Percentiles rank a stretch among this genome's conserved stretches.
Conservation (phyloP, 2,797 vertebrate genomes). For the Hirundo rustica region DNA sequence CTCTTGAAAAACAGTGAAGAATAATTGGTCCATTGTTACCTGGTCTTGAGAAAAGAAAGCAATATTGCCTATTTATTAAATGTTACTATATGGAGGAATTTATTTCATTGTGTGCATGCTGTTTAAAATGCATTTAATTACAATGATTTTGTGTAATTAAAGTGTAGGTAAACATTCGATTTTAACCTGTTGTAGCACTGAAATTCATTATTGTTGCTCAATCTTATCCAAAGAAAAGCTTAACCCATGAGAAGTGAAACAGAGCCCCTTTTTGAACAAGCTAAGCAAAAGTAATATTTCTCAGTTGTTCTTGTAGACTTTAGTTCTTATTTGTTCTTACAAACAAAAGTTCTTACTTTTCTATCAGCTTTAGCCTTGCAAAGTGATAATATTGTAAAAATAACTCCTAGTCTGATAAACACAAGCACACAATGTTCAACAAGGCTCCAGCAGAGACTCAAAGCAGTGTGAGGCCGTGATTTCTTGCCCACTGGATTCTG, state of each 20-base stretch:
- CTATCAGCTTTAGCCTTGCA: not conserved
- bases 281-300: not conserved
- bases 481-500: not conserved
- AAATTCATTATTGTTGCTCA: not conserved
- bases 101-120: not conserved
- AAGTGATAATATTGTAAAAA: not conserved
- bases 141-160: not conserved
- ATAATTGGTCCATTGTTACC: slow-evolving; percentile 15
- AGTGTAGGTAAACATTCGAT: not conserved
- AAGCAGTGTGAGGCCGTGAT: not conserved
- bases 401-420: not conserved
- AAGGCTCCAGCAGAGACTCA: not conserved
- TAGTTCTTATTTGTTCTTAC: not conserved
- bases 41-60: not conserved
- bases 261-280: not conserved
- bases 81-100: not conserved
- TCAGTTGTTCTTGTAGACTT: not conserved
- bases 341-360: not conserved
- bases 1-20: slow-evolving; percentile 16
- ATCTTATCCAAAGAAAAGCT: not conserved
- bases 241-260: not conserved
- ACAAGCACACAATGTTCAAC: not conserved
- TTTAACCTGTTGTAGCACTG: not conserved
- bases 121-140: slow-evolving; percentile 1
- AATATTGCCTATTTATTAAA: not conserved